phyloP scores from a whole-genome alignment of 2,888 invertebrate genomes.

The Megamerina dolium region DNA sequence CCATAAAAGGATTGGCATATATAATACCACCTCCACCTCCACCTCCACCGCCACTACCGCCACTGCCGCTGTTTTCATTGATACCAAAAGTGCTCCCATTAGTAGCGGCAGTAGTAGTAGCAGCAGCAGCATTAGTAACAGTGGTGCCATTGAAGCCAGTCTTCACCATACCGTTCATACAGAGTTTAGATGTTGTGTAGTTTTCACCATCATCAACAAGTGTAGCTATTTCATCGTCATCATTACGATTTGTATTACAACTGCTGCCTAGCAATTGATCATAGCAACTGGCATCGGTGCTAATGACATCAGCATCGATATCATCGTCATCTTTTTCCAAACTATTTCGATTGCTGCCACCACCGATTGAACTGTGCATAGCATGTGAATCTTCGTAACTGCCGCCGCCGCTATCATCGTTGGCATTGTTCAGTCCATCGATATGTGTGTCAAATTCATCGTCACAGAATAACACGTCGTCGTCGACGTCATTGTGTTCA shows the following conservation, averaged over 20 bases:
- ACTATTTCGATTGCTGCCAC: slow-evolving; percentile 48
- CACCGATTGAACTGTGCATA: slow-evolving; percentile 43
- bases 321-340: slow-evolving; percentile 48
- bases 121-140: too few species aligned
- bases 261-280: slow-evolving; percentile 45
- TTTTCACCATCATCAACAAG: slow-evolving; percentile 38
- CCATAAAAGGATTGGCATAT: slow-evolving; percentile 50
- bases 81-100: slow-evolving; percentile 18
- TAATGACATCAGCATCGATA: slow-evolving; percentile 47
- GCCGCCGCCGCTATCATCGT: slow-evolving; percentile 48
- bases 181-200: slow-evolving; percentile 29
- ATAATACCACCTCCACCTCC: slow-evolving; percentile 44
- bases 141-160: slow-evolving; percentile 20
- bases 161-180: slow-evolving; percentile 23
- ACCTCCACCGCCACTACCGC: slow-evolving; percentile 34
- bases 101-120: slow-evolving; percentile 10
- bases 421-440: slow-evolving; percentile 44
- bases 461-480: slow-evolving; percentile 37
- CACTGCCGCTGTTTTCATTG: slow-evolving; percentile 32
- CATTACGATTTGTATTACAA: slow-evolving; percentile 41
- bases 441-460: slow-evolving; percentile 47
- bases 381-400: slow-evolving; percentile 49
- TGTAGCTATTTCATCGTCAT: slow-evolving; percentile 41
- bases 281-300: slow-evolving; percentile 48
- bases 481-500: slow-evolving; percentile 36